Base-by-base conservation (phyloP, 2,797 vertebrate species). In the Galaxias olidus region DNA sequence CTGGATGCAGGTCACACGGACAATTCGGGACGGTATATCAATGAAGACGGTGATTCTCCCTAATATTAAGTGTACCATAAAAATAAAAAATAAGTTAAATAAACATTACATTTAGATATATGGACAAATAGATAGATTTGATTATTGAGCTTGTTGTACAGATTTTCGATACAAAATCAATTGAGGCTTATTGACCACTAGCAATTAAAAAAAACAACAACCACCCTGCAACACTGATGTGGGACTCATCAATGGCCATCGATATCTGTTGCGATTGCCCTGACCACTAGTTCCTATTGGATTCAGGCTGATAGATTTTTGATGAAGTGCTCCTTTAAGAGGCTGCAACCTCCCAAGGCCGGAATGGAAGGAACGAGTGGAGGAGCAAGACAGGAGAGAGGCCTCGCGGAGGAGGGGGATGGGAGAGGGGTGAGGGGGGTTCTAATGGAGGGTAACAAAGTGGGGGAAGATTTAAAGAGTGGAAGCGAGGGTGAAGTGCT, bases 401-500 rank as follows among this genome's bases (percentile, higher is more conserved):
- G 20, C 50, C 19, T 50, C n/a, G n/a, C n/a, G 59, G 42, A 46
- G 61, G 10, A 67, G 46, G 42, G 10, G 45, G 67, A 68, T 65
- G 14, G 56, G 18, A 14, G 52, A 9, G 15, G 17, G 20, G 51
- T 7, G 14, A 30, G 42, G 53, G 15, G 17, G 47, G 59, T 61
- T 70, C 61, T 65, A 72, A 79, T 66, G 41, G 54, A 55, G 63
- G 75, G 63, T 73, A 72, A 82, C 64, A 74, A 55, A 66, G 49
- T 10, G 19, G 45, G 45, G 74, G 66, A 61, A 45, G 20, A 73
- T 72, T 59, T 70, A 73, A 77, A 77, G 66, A 54, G 72, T 73
- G 61, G 54, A 79, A 84, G 76, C 75, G 65, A 84, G 74, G 73
- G 69, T 72, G 56, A 72, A 72, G 75, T 65, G 40, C 61, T 66